Conservation (phyloP, 2,888 invertebrate species). For the Hypomecis punctinalis region DNA sequence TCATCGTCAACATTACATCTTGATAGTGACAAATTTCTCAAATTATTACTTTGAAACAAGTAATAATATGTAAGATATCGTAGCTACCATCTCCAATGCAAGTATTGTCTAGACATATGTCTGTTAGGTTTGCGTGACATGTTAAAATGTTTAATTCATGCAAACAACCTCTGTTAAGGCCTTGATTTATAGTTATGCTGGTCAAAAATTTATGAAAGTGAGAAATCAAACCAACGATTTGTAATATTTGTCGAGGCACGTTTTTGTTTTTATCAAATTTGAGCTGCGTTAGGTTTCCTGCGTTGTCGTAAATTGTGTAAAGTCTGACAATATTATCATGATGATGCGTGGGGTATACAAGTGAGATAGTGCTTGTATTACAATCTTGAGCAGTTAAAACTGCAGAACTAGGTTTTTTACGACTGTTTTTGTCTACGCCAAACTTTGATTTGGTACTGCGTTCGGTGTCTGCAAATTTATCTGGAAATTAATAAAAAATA, state of each 20-base stretch:
- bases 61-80: slow-evolving; percentile 13
- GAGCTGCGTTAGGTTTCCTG: slow-evolving; percentile 53
- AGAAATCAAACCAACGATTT: slow-evolving; percentile 55
- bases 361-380: background rate
- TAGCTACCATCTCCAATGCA: slow-evolving; percentile 5
- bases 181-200: slow-evolving; percentile 54
- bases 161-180: slow-evolving; percentile 39
- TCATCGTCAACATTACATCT: slow-evolving; percentile 20
- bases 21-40: slow-evolving; percentile 17
- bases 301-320: slow-evolving; percentile 49
- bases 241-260: slow-evolving; percentile 56
- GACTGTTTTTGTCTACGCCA: background rate
- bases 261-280: slow-evolving; percentile 53
- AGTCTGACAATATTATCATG: slow-evolving; percentile 43
- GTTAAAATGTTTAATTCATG: slow-evolving; percentile 8
- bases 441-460: background rate
- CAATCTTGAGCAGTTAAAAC: background rate
- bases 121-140: slow-evolving; percentile 6
- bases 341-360: background rate
- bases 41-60: background rate
- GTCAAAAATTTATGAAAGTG: slow-evolving; percentile 52
- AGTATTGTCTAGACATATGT: slow-evolving; percentile 23
- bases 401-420: background rate
- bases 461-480: background rate
- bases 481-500: background rate